phyloP scores from a whole-genome alignment of 2,888 invertebrate species.

The Mesoligia furuncula region DNA sequence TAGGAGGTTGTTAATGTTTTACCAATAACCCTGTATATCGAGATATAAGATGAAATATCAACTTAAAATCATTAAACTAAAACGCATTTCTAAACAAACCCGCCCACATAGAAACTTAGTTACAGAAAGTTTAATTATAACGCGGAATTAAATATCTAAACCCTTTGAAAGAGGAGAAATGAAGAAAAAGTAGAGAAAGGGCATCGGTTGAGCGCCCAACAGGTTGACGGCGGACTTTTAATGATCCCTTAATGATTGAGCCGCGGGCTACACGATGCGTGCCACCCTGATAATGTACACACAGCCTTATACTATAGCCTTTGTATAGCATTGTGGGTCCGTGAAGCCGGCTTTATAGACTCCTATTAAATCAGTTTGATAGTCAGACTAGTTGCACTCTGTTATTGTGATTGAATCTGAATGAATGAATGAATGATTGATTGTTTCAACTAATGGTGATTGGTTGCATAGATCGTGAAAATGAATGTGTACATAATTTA shows the following conservation, averaged over 20 bases:
- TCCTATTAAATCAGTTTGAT: slow-evolving; percentile 37
- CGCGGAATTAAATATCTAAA: slow-evolving; percentile 66
- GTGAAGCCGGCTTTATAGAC: slow-evolving; percentile 29
- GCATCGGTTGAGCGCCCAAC: slow-evolving; percentile 74
- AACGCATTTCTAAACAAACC: slow-evolving; percentile 28
- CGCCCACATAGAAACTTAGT: slow-evolving; percentile 19
- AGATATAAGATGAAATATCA: neutral
- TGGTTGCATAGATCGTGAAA: neutral
- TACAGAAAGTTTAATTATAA: slow-evolving; percentile 54
- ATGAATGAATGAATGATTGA: slow-evolving; percentile 7
- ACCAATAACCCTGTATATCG: no score
- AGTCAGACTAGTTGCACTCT: neutral
- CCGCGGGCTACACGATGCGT: slow-evolving; percentile 77
- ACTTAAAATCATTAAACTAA: neutral
- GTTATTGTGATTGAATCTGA: slow-evolving; percentile 23
- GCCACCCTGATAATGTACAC: slow-evolving; percentile 69
- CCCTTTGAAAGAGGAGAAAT: slow-evolving; percentile 66
- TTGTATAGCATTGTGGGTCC: slow-evolving; percentile 40
- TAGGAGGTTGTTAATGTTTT: no score
- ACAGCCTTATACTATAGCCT: slow-evolving; percentile 48
- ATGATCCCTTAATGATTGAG: slow-evolving; percentile 86
- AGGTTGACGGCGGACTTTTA: slow-evolving; percentile 78
- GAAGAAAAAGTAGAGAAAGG: slow-evolving; percentile 71
- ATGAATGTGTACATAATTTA: neutral
- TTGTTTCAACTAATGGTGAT: slow-evolving; percentile 4